phyloP scores from a whole-genome alignment of 2,888 invertebrate species.

The Yponomeuta sedellus region DNA sequence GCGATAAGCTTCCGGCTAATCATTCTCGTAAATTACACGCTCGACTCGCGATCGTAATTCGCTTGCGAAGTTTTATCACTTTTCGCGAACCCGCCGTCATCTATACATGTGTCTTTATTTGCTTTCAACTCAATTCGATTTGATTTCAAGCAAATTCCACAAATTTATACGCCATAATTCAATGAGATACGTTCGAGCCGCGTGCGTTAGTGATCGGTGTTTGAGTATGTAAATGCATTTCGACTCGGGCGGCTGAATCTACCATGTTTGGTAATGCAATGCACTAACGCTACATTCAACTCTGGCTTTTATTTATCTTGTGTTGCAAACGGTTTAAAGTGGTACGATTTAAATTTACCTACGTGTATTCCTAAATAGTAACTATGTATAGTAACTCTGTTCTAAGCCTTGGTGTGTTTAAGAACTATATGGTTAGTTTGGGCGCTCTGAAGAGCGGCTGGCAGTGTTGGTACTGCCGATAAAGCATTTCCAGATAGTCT shows the following conservation, averaged over 20 bases:
- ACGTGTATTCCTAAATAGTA: background rate
- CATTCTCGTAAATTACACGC: constrained; percentile 46
- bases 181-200: constrained; percentile 16
- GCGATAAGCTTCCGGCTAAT: constrained; percentile 58
- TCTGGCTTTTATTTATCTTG: background rate
- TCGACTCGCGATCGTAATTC: constrained; percentile 33
- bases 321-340: background rate
- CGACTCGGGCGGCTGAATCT: constrained; percentile 18
- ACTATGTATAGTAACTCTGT: no score
- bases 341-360: background rate
- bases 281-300: constrained; percentile 3
- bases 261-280: constrained; percentile 16
- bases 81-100: constrained; percentile 1
- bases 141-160: constrained; percentile 10
- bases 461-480: background rate
- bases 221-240: constrained; percentile 26
- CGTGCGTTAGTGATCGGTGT: constrained; percentile 21
- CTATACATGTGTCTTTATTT: constrained; percentile 5
- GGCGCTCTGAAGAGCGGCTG: background rate
- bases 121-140: constrained; percentile 7
- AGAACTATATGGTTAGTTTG: background rate
- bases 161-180: constrained; percentile 14
- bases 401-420: background rate
- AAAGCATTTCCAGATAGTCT: constrained; percentile 3
- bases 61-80: constrained; percentile 13